Evolutionary conservation across 1,140 invertebrate species (phyloP).

Genomic region (Drosophila melanica): DNA sequence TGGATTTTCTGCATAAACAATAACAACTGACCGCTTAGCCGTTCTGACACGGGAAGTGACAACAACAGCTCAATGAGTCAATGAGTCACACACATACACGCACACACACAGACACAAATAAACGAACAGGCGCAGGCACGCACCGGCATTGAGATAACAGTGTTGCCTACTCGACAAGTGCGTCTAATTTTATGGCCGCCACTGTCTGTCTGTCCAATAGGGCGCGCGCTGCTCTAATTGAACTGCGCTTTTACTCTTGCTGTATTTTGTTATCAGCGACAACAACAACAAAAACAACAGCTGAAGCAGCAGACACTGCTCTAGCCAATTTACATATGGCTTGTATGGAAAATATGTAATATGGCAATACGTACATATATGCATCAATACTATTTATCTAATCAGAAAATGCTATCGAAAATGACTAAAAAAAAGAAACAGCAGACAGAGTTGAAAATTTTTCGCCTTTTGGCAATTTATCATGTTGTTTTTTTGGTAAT

Average conservation of each 20-base stretch:
- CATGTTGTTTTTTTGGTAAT: slow-evolving; percentile 22
- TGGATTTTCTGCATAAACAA: slow-evolving; percentile 57
- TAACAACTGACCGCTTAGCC: slow-evolving; percentile 55
- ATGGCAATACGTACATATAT: slow-evolving; percentile 35
- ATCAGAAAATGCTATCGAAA: slow-evolving; percentile 54
- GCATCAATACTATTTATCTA: slow-evolving; percentile 68
- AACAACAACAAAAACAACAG: slow-evolving; percentile 37
- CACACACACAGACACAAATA: slow-evolving; percentile 13
- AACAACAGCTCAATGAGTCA: slow-evolving; percentile 29
- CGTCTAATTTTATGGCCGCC: slow-evolving; percentile 57
- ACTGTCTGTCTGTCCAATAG: slow-evolving; percentile 64
- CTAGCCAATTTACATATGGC: slow-evolving; percentile 76
- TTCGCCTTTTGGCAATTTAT: slow-evolving; percentile 40
- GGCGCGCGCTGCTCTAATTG: slow-evolving; percentile 51
- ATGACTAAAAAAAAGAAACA: slow-evolving; percentile 16
- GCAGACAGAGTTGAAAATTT: slow-evolving; percentile 2
- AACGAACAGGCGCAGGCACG: slow-evolving; percentile 23
- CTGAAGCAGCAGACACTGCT: slow-evolving; percentile 41
- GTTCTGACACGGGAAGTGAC: slow-evolving; percentile 42
- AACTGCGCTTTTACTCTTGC: slow-evolving; percentile 47
- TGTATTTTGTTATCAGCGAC: slow-evolving; percentile 21
- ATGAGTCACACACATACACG: slow-evolving; percentile 42
- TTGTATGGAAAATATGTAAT: slow-evolving; percentile 45
- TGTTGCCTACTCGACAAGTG: slow-evolving; percentile 29
- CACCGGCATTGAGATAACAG: slow-evolving; percentile 41